phyloP scores from a whole-genome alignment of 2,888 invertebrate genomes.

The Artemia sinica region DNA sequence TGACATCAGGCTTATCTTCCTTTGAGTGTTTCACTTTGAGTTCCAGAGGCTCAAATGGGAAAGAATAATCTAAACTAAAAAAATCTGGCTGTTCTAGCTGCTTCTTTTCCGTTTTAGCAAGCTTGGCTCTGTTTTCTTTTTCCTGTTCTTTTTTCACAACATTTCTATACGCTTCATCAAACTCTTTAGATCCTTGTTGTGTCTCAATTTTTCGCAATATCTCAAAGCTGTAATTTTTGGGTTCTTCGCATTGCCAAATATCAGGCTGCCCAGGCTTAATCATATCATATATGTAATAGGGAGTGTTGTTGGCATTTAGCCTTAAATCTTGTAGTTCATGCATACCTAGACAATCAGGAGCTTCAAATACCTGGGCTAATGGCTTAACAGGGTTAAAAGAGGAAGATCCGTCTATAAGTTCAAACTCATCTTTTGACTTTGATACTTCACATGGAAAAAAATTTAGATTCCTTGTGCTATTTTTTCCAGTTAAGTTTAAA shows the following conservation, averaged over 20 bases:
- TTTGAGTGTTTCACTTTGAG: slow-evolving; percentile 4
- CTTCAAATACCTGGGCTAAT: slow-evolving; percentile 19
- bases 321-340: slow-evolving; percentile 21
- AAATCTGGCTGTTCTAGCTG: slow-evolving; percentile 3
- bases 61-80: slow-evolving; percentile 8
- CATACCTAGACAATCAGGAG: slow-evolving; percentile 22
- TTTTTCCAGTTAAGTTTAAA: neutral
- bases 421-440: slow-evolving; percentile 3
- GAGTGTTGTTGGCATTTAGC: neutral
- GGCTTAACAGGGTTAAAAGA: neutral
- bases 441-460: neutral
- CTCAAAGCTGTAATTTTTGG: neutral
- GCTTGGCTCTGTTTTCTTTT: slow-evolving; percentile 3
- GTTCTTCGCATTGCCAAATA: slow-evolving; percentile 9
- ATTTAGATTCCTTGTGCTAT: neutral
- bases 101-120: slow-evolving; percentile 9
- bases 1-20: neutral
- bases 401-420: neutral
- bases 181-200: slow-evolving; percentile 8
- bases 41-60: slow-evolving; percentile 12
- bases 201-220: slow-evolving; percentile 6
- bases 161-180: slow-evolving; percentile 11
- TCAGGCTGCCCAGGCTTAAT: neutral
- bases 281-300: slow-evolving; percentile 1
- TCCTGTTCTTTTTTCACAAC: neutral